Base-by-base conservation (phyloP, 2,888 invertebrate genomes). In the Teleiodes luculella region DNA sequence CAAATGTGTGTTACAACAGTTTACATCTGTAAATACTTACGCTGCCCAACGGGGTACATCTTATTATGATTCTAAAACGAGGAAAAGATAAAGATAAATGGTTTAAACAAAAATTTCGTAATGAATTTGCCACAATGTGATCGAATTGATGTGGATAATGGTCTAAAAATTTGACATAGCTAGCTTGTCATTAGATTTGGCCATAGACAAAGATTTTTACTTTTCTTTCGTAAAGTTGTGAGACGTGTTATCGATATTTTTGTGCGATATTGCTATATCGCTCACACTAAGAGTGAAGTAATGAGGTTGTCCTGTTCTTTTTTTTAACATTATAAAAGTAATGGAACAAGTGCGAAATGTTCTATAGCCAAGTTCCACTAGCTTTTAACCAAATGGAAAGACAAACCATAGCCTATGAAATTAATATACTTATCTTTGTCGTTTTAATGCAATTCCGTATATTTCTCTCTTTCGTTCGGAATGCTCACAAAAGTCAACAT, bases 1-100 rank as follows among this genome's bases (percentile, higher is more conserved):
- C 57, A 58, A 47, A 66, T 60, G 65, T 62, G 62, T 70, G 61
- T 53, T 51, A 10, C 24, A 1, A 13, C n/a, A 28, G 16, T 35
- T 57, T 62, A 58, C 55, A 51, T 51, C 43, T 56, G 39, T 60
- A 54, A 63, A 70, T 70, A 80, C 84, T 78, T 79, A 86, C 86
- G 81, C 80, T 86, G 86, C 74, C 86, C 86, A 86, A 86, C 86
- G 86, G 86, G 86, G 86, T 85, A 86, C 86, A 86, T 86, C 64
- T 75, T 83, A 72, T 63, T 67, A 63, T 64, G 64, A 63, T 66
- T 67, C 72, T 74, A 72, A 70, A 61, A 72, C 68, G 66, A 78
- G 80, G 72, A 68, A 75, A 78, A 71, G 64, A 67, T 69, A 66
- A 77, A 80, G 77, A 75, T 66, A 63, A 66, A 69, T 67, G 70